These are phyloP conservation scores for Corapipo altera DNA, from an alignment of 2,113 vertebrate species.

Conservation along the genomic window DNA sequence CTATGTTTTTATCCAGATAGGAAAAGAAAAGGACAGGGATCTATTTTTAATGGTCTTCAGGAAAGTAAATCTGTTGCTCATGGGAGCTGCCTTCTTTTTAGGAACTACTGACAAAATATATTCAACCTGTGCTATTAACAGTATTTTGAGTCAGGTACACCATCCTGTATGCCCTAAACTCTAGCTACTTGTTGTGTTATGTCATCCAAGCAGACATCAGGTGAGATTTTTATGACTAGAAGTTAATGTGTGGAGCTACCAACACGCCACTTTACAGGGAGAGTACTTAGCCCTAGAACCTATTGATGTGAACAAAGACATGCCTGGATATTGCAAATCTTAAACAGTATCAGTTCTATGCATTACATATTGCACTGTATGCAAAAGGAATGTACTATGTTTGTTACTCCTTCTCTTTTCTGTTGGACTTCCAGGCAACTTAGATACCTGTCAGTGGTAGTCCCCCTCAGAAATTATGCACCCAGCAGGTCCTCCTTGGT, in stretches of 20 bases:
- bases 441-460: fast-evolving
- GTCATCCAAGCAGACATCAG: background rate
- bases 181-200: background rate
- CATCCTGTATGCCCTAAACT: background rate
- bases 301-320: background rate
- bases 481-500: background rate
- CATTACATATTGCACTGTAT: background rate
- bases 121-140: background rate
- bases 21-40: background rate
- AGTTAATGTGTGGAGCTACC: background rate
- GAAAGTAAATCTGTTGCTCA: background rate
- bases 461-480: background rate
- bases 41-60: background rate
- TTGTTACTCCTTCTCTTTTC: background rate
- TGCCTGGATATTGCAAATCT: background rate
- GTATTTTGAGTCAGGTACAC: background rate
- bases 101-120: background rate
- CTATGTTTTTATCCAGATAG: fast-evolving
- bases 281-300: background rate
- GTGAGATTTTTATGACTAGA: background rate
- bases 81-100: background rate
- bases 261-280: background rate
- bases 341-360: background rate
- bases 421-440: background rate
- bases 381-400: background rate